Base-by-base conservation (phyloP, 2,888 invertebrate species). In the Kuschelorhynchus macadamiae region DNA sequence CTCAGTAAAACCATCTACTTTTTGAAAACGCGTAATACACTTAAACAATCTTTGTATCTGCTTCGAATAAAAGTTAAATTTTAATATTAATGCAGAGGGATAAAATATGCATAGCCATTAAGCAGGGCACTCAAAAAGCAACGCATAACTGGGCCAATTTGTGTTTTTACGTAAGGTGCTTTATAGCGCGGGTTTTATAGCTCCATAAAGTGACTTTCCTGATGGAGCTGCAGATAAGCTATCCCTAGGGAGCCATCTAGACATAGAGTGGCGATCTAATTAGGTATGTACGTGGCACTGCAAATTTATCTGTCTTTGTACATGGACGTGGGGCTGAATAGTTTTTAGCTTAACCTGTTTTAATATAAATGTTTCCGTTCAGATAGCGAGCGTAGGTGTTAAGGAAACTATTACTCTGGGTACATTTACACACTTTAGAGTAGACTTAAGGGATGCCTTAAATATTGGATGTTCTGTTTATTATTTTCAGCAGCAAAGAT, bases 221-320 rank as follows among this genome's bases (percentile, higher is more conserved):
- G 69, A 69, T 69, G 60, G 53, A 52, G 44, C 69, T 55, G 11
- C 55, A 59, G 69, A 69, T 69, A 64, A 69, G 63, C 30, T 55
- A 46, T 39, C 69, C 64, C 69, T 36, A 9, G 69, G 50, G 69
- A 25, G 25, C 68, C 14, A 56, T 64, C 42, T 14, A 20, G 21
- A 69, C 55, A 69, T 69, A 69, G 53, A 64, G 52, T 64, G 64
- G 53, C 64, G 52, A 69, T 69, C 69, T 69, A 69, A 69, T 69
- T 69, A 69, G 69, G 44, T 64, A 64, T 69, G 69, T 69, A 64
- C 64, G 69, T 60, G 69, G 59, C 16, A 60, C 53, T 55, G 41
- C 63, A 57, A 41, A 36, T 42, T 57, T 57, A 57, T 65, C 57
- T 65, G 57, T 57, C 65, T 65, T 32, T 50, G 44, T 20, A 47